Base-by-base conservation (phyloP, 2,888 invertebrate species). In the Troides helena region DNA sequence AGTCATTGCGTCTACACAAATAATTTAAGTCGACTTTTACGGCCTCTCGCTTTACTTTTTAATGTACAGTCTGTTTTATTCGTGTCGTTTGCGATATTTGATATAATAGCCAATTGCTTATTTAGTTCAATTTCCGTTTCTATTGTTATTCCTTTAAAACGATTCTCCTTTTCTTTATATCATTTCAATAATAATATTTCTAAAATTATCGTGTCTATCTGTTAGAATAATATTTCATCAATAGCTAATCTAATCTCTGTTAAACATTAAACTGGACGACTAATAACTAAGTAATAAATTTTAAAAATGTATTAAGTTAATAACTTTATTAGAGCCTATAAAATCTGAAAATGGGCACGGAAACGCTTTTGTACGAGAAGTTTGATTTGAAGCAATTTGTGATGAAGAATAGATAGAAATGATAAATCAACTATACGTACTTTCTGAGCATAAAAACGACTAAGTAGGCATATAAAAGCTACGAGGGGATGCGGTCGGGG, bases 21-120 rank as follows among this genome's bases (percentile, higher is more conserved):
- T 69, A 69, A 69, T 69, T 69, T 62, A 61, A 39, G 57, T 65
- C 61, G 65, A 69, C 65, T 65, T 69, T 69, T 61, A 69, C 69
- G 39, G 69, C 69, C 57, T 65, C 61, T 56, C 53, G 61, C 23
- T 36, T 69, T 56, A 61, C 59, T 65, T 65, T 69, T 69, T 61
- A 69, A 61, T 65, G 61, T 36, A 43, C 36, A 68, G 46, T 30
- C 61, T 65, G 61, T 36, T 23, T 63, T 23, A 68, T 66, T 30
- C 61, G 53, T 46, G 4, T 65, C 25, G 21, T 69, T 65, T 65
- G 23, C 14, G 39, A 53, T n/a, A 5, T 14, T 62, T 62, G 30
- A 62, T 50, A 46, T 62, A 61, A 61, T 61, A 50, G 30, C 17
- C n/a, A 46, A 21, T 39, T n/a, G 23, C 23, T 2, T 10, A 46